Conservation (phyloP, 2,113 vertebrate species). For the Crotalus tigris region DNA sequence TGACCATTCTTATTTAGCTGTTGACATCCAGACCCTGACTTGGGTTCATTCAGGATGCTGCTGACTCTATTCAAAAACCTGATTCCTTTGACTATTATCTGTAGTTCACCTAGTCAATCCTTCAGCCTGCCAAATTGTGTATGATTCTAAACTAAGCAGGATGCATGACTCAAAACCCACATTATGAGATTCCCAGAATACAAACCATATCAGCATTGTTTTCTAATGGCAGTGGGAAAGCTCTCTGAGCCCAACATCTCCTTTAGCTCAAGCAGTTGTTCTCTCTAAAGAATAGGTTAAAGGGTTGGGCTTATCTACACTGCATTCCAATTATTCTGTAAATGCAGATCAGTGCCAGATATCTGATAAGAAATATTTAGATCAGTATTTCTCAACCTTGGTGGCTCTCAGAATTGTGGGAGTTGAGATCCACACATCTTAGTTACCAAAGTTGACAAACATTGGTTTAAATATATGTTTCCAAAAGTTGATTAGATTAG, state of each 20-base stretch:
- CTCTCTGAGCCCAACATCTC: not conserved
- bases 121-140: not conserved
- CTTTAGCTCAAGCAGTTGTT: not conserved
- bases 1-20: not conserved
- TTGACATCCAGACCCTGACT: not conserved
- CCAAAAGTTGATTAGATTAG: not conserved
- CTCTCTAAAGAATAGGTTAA: not conserved
- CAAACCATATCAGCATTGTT: not conserved
- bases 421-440: not conserved
- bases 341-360: not conserved
- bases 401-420: not conserved
- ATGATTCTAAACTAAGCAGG: not conserved
- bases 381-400: not conserved
- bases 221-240: not conserved
- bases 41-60: not conserved
- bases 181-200: not conserved
- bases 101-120: not conserved
- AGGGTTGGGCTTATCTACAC: not conserved
- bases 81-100: not conserved
- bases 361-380: not conserved
- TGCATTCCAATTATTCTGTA: not conserved
- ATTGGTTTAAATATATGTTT: not conserved
- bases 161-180: not conserved
- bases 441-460: not conserved
- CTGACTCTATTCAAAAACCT: not conserved